Evolutionary conservation across 2,113 vertebrate species (phyloP).

Genomic region (Melanerpes formicivorus): DNA sequence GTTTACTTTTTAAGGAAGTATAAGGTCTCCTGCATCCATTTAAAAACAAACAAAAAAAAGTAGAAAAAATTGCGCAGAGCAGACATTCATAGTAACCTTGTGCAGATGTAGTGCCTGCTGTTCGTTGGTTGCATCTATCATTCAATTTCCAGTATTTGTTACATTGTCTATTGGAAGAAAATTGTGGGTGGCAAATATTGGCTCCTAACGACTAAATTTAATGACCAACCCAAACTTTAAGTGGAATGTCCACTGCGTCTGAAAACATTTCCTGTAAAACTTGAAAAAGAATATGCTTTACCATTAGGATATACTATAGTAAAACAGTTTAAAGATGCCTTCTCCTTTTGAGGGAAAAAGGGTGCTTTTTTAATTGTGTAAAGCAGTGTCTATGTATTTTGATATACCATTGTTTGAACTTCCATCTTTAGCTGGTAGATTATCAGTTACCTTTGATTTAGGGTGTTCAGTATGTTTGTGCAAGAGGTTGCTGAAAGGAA

Average conservation of each 20-base stretch:
- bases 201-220: slow-evolving; percentile 25
- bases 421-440: slow-evolving; percentile 82
- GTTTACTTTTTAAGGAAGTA: slow-evolving; percentile 55
- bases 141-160: background rate
- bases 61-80: background rate
- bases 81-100: slow-evolving; percentile 56
- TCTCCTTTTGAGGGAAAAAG: slow-evolving; percentile 79
- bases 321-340: slow-evolving; percentile 76
- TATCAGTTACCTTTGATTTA: slow-evolving; percentile 68
- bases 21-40: slow-evolving; percentile 60
- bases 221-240: slow-evolving; percentile 37
- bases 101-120: slow-evolving; percentile 50
- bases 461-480: slow-evolving; percentile 70
- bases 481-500: slow-evolving; percentile 73
- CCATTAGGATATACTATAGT: slow-evolving; percentile 74
- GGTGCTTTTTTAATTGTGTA: slow-evolving; percentile 81
- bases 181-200: slow-evolving; percentile 36
- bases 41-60: background rate
- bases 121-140: slow-evolving; percentile 40
- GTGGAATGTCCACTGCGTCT: slow-evolving; percentile 58
- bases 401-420: slow-evolving; percentile 94
- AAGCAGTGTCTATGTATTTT: slow-evolving; percentile 78
- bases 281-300: slow-evolving; percentile 82
- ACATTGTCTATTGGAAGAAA: slow-evolving; percentile 47
- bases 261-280: slow-evolving; percentile 89